A percentile compares a stretch with the other conserved stretches of the same genome.
These are phyloP conservation scores for Lucilia sericata DNA, from an alignment of 1,140 invertebrate genomes.

Conservation along the genomic window DNA sequence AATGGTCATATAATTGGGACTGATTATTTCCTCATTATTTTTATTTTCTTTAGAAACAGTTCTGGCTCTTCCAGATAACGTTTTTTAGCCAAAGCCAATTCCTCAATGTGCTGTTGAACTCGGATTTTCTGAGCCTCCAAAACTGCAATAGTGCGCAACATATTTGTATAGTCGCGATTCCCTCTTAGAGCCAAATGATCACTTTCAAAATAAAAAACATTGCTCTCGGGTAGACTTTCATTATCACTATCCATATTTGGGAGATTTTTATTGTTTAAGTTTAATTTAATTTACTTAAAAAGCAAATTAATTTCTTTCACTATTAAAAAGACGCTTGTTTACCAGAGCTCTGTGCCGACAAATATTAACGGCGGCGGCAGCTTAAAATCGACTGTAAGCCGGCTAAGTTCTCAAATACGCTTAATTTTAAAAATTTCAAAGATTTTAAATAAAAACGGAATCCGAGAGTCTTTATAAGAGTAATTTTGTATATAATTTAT, in stretches of 20 bases:
- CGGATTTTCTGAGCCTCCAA: slow-evolving; percentile 78
- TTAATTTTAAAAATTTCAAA: no score
- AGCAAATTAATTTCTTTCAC: no score
- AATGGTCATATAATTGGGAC: slow-evolving; percentile 78
- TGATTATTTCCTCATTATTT: slow-evolving; percentile 72
- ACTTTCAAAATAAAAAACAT: slow-evolving; percentile 88
- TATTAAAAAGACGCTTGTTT: no score
- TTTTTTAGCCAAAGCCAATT: slow-evolving; percentile 74
- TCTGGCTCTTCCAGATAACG: slow-evolving; percentile 82
- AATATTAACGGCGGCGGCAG: no score
- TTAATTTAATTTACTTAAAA: no score
- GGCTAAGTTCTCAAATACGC: no score
- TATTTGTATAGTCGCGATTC: slow-evolving; percentile 84
- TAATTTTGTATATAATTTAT: no score
- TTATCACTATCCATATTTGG: neutral
- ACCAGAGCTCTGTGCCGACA: no score
- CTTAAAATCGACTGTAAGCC: no score
- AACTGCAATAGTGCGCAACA: slow-evolving; percentile 83
- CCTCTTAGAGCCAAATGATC: slow-evolving; percentile 88
- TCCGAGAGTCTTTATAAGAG: no score
- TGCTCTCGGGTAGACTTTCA: slow-evolving; percentile 65
- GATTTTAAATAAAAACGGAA: no score
- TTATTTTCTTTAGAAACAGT: slow-evolving; percentile 78
- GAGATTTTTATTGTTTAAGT: neutral
- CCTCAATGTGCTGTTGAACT: slow-evolving; percentile 73